These are phyloP conservation scores for Petrolisthes cinctipes DNA, from an alignment of 2,888 invertebrate genomes.

Conservation along the genomic window DNA sequence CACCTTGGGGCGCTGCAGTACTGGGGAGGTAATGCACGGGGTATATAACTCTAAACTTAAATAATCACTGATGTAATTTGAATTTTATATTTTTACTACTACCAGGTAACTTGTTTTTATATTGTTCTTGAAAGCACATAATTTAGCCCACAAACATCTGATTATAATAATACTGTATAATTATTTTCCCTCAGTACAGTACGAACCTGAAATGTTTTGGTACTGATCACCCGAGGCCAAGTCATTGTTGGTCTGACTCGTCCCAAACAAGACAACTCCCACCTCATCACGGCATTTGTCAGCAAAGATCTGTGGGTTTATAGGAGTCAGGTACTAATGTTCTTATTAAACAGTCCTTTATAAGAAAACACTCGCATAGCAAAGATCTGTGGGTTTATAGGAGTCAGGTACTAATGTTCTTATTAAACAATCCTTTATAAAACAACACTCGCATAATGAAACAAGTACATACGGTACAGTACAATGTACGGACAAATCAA, in stretches of 20 bases:
- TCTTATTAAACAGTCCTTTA: not conserved
- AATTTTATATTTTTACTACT: not conserved
- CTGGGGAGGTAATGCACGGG: not conserved
- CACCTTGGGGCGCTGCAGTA: conserved; percentile 72
- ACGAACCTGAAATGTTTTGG: conserved; percentile 73
- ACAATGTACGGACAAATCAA: too few species aligned
- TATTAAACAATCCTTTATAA: not conserved
- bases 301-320: conserved; percentile 74
- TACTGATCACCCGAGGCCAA: conserved; percentile 71
- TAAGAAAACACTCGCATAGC: conserved; percentile 67
- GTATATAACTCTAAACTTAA: not conserved
- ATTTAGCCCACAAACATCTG: too few species aligned
- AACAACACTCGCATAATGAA: not conserved
- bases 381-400: conserved; percentile 73
- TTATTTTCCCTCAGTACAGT: too few species aligned
- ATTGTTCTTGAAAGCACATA: too few species aligned
- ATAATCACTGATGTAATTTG: not conserved
- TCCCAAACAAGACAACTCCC: conserved; percentile 77
- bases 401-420: not conserved
- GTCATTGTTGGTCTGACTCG: conserved; percentile 74
- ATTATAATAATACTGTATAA: too few species aligned
- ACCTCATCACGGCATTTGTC: conserved; percentile 76
- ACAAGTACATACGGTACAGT: too few species aligned
- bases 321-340: not conserved
- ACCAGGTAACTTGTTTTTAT: not conserved